Conservation (phyloP, 2,888 invertebrate species). For the Apodemia zela region DNA sequence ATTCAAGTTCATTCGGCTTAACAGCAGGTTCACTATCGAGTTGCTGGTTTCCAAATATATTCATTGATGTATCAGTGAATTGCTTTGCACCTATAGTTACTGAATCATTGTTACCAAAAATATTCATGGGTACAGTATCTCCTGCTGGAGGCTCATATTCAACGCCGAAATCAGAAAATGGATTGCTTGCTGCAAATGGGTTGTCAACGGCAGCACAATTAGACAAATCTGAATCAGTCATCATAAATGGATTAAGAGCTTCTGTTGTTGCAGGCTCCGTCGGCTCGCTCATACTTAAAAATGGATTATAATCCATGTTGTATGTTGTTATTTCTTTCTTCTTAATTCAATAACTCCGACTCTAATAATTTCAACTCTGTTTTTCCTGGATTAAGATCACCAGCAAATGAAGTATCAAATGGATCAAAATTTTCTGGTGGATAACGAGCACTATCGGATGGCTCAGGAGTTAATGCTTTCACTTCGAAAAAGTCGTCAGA, state of each 20-base stretch:
- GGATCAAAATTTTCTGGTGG: conserved; percentile 83
- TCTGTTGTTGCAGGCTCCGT: conserved; percentile 69
- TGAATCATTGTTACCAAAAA: conserved; percentile 62
- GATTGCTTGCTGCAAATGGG: conserved; percentile 87
- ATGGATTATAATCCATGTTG: conserved; percentile 88
- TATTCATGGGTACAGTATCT: conserved; percentile 63
- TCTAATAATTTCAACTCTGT: conserved; percentile 89
- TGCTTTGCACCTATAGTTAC: conserved; percentile 55
- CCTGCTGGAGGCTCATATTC: conserved; percentile 56
- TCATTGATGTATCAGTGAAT: conserved; percentile 45
- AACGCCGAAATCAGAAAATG: conserved; percentile 82
- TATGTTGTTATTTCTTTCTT: neutral
- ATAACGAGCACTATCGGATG: conserved; percentile 47
- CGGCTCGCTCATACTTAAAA: conserved; percentile 87
- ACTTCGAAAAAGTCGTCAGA: conserved; percentile 80
- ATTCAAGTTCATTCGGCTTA: conserved; percentile 65
- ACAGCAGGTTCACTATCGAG: conserved; percentile 42
- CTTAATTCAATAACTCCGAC: conserved; percentile 82
- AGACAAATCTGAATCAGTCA: conserved; percentile 62
- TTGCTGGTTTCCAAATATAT: conserved; percentile 44
- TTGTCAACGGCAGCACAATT: conserved; percentile 75
- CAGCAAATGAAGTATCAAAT: conserved; percentile 92
- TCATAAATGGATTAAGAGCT: conserved; percentile 85
- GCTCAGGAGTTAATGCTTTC: conserved; percentile 87
- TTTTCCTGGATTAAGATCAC: conserved; percentile 86